These are phyloP conservation scores for Phenganax marumi DNA, from an alignment of 92 coral and sea anemone species.

Conservation along the genomic window DNA sequence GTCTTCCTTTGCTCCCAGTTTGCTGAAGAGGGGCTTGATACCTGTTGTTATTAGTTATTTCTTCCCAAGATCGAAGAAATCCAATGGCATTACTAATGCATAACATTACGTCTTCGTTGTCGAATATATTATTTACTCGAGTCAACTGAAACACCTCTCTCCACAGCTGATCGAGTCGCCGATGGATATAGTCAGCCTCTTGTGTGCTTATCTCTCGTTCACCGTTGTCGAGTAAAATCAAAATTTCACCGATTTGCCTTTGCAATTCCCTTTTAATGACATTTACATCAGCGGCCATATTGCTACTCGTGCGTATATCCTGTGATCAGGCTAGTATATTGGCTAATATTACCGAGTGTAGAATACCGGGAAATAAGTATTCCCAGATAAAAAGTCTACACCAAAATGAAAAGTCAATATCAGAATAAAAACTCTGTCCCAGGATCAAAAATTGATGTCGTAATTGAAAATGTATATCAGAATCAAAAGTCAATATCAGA, in stretches of 20 bases:
- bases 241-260: conserved; percentile 16
- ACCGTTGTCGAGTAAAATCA: background rate
- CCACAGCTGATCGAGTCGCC: conserved; percentile 43
- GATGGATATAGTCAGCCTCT: conserved; percentile 42
- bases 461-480: background rate
- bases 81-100: conserved; percentile 8
- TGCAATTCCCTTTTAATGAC: background rate
- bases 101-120: background rate
- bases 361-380: background rate
- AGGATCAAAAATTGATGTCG: background rate
- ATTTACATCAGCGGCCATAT: background rate
- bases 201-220: conserved; percentile 23
- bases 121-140: conserved; percentile 8
- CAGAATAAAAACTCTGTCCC: background rate
- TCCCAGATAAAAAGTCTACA: background rate
- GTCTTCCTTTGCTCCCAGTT: background rate
- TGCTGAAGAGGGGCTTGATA: conserved; percentile 17
- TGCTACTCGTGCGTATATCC: too few relatives aligned
- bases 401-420: background rate
- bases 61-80: conserved; percentile 9
- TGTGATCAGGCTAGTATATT: background rate
- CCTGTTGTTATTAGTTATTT: conserved; percentile 14
- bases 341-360: background rate
- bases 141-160: conserved; percentile 38
- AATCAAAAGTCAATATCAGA: background rate